A percentile compares a stretch with the other conserved stretches of the same genome.
These are phyloP conservation scores for Scalopus aquaticus DNA, from an alignment of 2,113 vertebrate species.

Conservation along the genomic window DNA sequence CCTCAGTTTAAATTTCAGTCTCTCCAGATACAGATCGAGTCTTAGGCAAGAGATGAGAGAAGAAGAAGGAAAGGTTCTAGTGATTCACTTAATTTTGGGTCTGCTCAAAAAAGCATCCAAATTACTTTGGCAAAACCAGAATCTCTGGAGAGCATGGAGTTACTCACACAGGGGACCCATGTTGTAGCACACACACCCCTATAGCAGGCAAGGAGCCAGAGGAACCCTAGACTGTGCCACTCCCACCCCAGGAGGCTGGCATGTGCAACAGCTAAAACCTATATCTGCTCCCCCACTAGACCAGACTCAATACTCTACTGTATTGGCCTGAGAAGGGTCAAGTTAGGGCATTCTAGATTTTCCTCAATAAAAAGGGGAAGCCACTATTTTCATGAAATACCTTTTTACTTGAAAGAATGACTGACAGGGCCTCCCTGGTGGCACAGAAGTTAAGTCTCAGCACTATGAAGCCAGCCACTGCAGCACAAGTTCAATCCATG, in stretches of 20 bases:
- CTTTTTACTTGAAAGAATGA: constrained; percentile 47
- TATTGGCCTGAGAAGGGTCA: constrained; percentile 13
- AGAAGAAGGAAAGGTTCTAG: background rate
- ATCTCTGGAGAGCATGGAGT: background rate
- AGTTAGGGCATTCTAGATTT: constrained; percentile 13
- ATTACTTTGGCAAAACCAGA: constrained; percentile 13
- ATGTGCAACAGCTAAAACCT: background rate
- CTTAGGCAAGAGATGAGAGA: background rate
- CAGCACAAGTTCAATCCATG: no score
- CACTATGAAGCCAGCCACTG: no score
- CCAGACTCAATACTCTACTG: background rate
- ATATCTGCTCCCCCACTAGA: background rate
- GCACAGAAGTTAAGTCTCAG: no score
- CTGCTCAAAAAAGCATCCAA: constrained; percentile 17
- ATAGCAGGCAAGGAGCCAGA: background rate
- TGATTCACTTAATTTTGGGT: background rate
- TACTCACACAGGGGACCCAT: background rate
- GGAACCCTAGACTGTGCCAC: background rate
- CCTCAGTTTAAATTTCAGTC: constrained; percentile 48
- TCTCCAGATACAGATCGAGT: background rate
- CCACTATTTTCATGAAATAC: background rate
- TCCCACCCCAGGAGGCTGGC: background rate
- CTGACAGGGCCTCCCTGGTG: no score
- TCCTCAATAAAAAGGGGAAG: background rate
- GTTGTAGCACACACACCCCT: background rate